Evolutionary conservation across 2,888 invertebrate genomes (phyloP).

Genomic region (Diarsia dahlii): DNA sequence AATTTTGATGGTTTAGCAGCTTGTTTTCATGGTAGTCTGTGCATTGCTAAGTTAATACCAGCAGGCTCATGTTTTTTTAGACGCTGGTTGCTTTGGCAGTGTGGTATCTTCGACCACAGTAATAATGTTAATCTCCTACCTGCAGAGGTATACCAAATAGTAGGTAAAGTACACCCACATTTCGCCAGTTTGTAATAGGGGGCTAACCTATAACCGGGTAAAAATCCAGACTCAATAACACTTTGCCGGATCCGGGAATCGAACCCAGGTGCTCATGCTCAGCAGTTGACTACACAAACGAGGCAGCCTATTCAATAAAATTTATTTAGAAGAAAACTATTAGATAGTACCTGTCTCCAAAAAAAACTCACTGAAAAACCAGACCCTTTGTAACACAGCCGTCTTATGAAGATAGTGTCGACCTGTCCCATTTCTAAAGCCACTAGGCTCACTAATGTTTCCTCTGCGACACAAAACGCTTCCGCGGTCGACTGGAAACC

Average conservation of each 20-base stretch:
- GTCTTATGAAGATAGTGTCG: slow-evolving; percentile 6
- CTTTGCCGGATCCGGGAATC: too few relatives aligned
- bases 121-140: background rate
- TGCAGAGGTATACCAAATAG: too few relatives aligned
- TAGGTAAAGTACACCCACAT: too few relatives aligned
- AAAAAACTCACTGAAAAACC: background rate
- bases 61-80: background rate
- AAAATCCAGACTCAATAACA: too few relatives aligned
- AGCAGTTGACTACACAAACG: too few relatives aligned
- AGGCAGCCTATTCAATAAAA: background rate
- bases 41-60: background rate
- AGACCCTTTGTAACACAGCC: slow-evolving; percentile 7
- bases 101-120: background rate
- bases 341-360: background rate
- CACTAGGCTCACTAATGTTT: slow-evolving; percentile 46
- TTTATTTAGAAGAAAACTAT: background rate
- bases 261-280: too few relatives aligned
- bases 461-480: slow-evolving; percentile 45
- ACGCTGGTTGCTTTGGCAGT: too few relatives aligned
- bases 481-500: slow-evolving; percentile 35
- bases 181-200: too few relatives aligned
- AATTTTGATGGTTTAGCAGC: background rate
- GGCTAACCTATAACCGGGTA: too few relatives aligned
- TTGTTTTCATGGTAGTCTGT: background rate
- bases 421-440: slow-evolving; percentile 42